Conservation (phyloP, 1,140 invertebrate genomes). For the Octopus sinensis region DNA sequence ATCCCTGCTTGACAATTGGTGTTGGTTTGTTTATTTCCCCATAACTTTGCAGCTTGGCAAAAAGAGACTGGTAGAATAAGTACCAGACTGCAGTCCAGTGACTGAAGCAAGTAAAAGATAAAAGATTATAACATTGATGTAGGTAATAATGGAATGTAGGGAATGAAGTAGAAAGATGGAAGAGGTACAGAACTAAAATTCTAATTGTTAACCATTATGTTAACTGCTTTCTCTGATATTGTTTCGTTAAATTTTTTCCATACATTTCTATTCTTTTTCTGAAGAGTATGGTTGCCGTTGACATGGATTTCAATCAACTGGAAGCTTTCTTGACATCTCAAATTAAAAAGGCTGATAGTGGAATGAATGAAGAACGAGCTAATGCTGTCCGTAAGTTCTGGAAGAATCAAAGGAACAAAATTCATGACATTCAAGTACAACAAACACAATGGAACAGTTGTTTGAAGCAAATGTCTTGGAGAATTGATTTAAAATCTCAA, state of each 20-base stretch:
- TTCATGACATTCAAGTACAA: constrained; percentile 50
- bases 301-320: constrained; percentile 54
- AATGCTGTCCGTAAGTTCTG: constrained; percentile 52
- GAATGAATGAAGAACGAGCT: constrained; percentile 49
- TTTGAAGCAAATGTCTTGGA: constrained; percentile 50
- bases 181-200: too few relatives aligned
- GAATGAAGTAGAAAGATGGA: too few relatives aligned
- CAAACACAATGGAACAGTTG: constrained; percentile 51
- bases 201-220: too few relatives aligned
- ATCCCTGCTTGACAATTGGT: too few relatives aligned
- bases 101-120: too few relatives aligned
- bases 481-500: constrained; percentile 54
- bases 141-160: too few relatives aligned
- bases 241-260: not conserved
- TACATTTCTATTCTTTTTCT: constrained; percentile 21
- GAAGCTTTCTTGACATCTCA: constrained; percentile 53
- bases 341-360: constrained; percentile 46
- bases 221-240: too few relatives aligned
- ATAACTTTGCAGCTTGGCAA: too few relatives aligned
- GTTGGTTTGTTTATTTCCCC: too few relatives aligned
- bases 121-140: too few relatives aligned
- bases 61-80: too few relatives aligned
- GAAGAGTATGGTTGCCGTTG: constrained; percentile 52
- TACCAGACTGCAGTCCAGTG: too few relatives aligned
- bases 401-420: constrained; percentile 52